These are phyloP conservation scores for Hephaestus fuliginosus DNA, from an alignment of 2,797 vertebrate genomes.

Conservation along the genomic window DNA sequence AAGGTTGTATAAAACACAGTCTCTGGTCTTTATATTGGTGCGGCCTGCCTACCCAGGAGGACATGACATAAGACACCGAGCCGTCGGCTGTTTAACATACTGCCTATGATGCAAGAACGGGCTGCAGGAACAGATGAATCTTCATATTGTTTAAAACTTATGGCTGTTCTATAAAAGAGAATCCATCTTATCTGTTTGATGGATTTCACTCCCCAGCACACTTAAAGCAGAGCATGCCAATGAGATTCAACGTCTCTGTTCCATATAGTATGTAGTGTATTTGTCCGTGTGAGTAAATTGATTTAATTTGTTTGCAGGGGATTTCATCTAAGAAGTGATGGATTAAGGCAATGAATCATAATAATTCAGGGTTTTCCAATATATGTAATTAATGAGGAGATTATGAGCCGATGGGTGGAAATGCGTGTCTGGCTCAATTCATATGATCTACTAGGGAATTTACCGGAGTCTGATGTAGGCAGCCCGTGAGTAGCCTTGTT, in stretches of 20 bases:
- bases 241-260: conserved; percentile 40
- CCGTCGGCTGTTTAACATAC: conserved; percentile 53
- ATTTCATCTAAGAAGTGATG: conserved; percentile 65
- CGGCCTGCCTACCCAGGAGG: conserved; percentile 21
- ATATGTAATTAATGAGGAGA: conserved; percentile 75
- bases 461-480: background rate
- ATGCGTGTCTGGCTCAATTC: conserved; percentile 45
- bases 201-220: conserved; percentile 49
- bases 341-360: conserved; percentile 74
- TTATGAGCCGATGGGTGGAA: conserved; percentile 54
- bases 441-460: conserved; percentile 13
- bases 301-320: conserved; percentile 55
- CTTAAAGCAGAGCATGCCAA: conserved; percentile 44
- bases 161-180: conserved; percentile 54
- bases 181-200: conserved; percentile 61
- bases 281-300: conserved; percentile 42
- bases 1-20: conserved; percentile 55
- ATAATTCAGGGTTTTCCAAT: conserved; percentile 66
- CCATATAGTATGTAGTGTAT: conserved; percentile 25
- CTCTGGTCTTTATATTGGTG: conserved; percentile 31
- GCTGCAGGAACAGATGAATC: conserved; percentile 59
- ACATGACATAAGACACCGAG: conserved; percentile 35
- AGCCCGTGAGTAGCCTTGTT: conserved; percentile 6
- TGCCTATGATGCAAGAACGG: conserved; percentile 57
- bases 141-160: conserved; percentile 62